Conservation (phyloP, 2,888 invertebrate species). For the Frankliniella intonsa region DNA sequence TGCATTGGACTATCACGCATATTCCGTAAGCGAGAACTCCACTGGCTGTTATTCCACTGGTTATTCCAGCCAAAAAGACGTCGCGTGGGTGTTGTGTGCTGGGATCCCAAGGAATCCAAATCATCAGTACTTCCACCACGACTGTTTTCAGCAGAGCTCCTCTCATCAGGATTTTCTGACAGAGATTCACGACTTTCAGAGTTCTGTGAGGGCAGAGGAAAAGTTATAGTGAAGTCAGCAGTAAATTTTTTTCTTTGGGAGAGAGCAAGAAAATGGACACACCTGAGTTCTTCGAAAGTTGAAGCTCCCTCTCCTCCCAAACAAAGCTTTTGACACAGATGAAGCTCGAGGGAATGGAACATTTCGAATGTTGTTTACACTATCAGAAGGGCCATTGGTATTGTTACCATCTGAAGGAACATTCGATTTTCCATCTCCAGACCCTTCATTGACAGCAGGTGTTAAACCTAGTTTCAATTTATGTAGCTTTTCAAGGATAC, state of each 20-base stretch:
- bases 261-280: background rate
- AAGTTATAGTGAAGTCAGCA: background rate
- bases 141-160: conserved; percentile 34
- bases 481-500: conserved; percentile 63
- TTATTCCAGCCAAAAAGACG: conserved; percentile 5
- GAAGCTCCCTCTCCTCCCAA: conserved; percentile 38
- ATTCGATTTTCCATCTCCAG: background rate
- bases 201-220: background rate
- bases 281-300: conserved; percentile 32
- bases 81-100: background rate
- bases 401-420: background rate
- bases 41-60: conserved; percentile 13
- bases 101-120: conserved; percentile 33
- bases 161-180: conserved; percentile 36
- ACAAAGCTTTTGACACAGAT: conserved; percentile 36
- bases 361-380: background rate
- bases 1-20: background rate
- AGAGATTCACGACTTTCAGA: conserved; percentile 40
- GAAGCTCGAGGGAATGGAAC: conserved; percentile 20
- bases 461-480: conserved; percentile 38
- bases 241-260: background rate
- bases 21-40: background rate
- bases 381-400: background rate
- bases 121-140: conserved; percentile 37
- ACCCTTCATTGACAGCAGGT: background rate